Base-by-base conservation (phyloP, 2,888 invertebrate genomes). In the Danaus chrysippus region DNA sequence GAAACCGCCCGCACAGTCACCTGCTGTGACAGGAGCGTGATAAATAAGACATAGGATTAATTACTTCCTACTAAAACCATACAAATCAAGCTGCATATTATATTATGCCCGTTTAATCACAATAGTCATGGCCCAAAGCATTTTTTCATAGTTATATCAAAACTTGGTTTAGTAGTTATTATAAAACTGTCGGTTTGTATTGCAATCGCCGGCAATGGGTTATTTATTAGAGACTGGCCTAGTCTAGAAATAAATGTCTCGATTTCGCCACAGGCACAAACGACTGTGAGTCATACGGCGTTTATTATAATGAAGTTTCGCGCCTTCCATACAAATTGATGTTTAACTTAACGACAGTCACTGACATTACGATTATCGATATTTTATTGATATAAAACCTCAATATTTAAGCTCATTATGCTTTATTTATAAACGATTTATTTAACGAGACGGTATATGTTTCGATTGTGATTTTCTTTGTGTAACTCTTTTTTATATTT, bases 41-140 rank as follows among this genome's bases (percentile, higher is more conserved):
- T 86, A 84, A 86, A 87, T 86, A 87, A 84, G 83, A 81, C 81
- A 78, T 79, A 81, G 79, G 78, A 87, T 86, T 87, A 87, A 87
- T 89, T 86, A 84, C 86, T 87, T 88, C 89, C 86, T 86, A 83
- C 81, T 76, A 71, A 72, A 74, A 77, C 74, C 76, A 75, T 72
- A 83, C 79, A 82, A 84, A 86, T 84, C 83, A 84, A 72, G 74
- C 72, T 75, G 73, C 74, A 76, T 77, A 84, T 84, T 82, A 83
- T 82, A 82, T 76, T 82, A 81, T 82, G 81, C 70, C 72, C 74
- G 70, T 80, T 79, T 77, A 80, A 84, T 83, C 75, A 78, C 76
- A 75, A 78, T 78, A 74, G 78, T 80, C 78, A 77, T 74, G 75
- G 70, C 69, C 66, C 63, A 70, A 70, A 75, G 64, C 70, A 71